These are phyloP conservation scores for Tragopan temminckii DNA, from an alignment of 2,797 vertebrate genomes.

Conservation along the genomic window DNA sequence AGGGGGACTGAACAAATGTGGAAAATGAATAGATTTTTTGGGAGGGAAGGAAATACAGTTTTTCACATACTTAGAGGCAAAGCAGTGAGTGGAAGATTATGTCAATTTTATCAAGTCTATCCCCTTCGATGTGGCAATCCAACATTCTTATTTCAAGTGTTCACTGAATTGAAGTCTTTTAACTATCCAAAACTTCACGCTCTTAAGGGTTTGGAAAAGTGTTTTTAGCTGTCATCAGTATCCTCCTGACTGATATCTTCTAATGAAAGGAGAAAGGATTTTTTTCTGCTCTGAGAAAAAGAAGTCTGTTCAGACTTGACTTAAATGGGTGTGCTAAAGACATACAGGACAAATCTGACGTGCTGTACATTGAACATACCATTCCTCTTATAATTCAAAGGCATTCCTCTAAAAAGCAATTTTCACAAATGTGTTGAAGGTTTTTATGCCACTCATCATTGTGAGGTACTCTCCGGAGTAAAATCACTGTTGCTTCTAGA, in stretches of 20 bases:
- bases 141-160: neutral
- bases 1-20: accelerated
- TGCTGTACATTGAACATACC: neutral
- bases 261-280: neutral
- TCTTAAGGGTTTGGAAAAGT: neutral
- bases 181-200: neutral
- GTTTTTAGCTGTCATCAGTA: neutral
- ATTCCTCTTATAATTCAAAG: neutral
- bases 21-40: neutral
- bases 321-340: neutral
- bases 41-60: neutral
- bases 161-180: neutral
- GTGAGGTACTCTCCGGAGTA: neutral
- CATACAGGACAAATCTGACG: neutral
- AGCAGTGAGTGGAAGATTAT: neutral
- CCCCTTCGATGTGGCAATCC: neutral
- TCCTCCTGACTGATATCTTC: neutral
- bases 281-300: neutral
- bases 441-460: neutral
- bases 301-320: neutral
- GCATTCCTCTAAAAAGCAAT: neutral
- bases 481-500: constrained; percentile 8
- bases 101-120: neutral
- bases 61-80: neutral
- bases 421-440: neutral